Evolutionary conservation across 2,113 vertebrate genomes (phyloP).

Genomic region (Tachuris rubrigastra): DNA sequence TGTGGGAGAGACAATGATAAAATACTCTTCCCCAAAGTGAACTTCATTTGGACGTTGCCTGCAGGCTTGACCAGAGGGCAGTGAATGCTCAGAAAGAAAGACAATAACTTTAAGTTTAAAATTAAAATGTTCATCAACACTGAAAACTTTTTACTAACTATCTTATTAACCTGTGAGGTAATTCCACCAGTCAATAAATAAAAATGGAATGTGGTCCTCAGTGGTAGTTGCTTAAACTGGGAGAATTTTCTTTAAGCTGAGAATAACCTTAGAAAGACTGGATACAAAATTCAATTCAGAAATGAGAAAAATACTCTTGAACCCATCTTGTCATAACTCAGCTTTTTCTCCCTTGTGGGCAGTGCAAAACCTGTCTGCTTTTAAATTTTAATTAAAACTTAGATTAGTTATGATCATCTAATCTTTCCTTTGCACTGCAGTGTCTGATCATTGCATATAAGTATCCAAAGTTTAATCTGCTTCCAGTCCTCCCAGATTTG

Average conservation of each 20-base stretch:
- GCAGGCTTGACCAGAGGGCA: neutral
- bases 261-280: neutral
- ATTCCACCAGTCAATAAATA: neutral
- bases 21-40: neutral
- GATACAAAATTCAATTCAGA: neutral
- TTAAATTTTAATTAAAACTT: constrained; percentile 66
- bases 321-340: neutral
- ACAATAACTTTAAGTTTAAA: neutral
- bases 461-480: constrained; percentile 56
- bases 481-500: constrained; percentile 52
- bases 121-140: neutral
- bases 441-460: constrained; percentile 18
- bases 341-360: constrained; percentile 3
- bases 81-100: neutral
- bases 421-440: constrained; percentile 36
- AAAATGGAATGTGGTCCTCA: neutral
- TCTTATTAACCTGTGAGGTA: neutral
- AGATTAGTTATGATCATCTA: constrained; percentile 59
- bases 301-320: constrained; percentile 11
- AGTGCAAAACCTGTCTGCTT: constrained; percentile 22
- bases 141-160: neutral
- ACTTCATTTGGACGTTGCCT: neutral
- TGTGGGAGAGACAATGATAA: neutral
- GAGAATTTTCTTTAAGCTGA: neutral
- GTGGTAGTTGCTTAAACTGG: neutral